A percentile compares a stretch with the other conserved stretches of the same genome.
Evolutionary conservation across 2,113 vertebrate genomes (phyloP).

Genomic region (Haemorhous mexicanus): DNA sequence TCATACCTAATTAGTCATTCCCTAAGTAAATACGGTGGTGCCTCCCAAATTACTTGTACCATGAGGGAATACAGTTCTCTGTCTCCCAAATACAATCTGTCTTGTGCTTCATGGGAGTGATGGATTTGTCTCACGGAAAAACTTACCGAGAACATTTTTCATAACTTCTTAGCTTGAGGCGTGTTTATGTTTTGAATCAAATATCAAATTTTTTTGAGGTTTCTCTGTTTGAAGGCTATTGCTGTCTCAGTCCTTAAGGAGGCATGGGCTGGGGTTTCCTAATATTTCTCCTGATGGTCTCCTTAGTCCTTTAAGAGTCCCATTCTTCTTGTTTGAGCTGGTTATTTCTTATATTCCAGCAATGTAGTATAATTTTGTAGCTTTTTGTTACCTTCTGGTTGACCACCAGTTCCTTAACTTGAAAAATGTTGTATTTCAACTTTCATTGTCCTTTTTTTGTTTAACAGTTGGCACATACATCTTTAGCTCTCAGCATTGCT

Average conservation of each 20-base stretch:
- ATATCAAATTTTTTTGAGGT: not conserved
- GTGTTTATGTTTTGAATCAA: slow-evolving; percentile 16
- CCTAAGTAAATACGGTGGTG: slow-evolving; percentile 6
- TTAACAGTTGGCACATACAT: not conserved
- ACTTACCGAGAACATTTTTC: slow-evolving; percentile 14
- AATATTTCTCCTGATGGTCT: not conserved
- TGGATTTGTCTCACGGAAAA: slow-evolving; percentile 1
- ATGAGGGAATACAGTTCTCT: not conserved
- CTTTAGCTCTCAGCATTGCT: not conserved
- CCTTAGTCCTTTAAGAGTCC: not conserved
- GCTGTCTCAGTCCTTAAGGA: not conserved
- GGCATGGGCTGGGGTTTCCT: not conserved
- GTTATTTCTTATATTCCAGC: not conserved
- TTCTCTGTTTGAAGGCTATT: not conserved
- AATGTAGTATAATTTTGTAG: not conserved
- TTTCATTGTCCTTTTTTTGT: not conserved
- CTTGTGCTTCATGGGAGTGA: not conserved
- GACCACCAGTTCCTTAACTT: not conserved
- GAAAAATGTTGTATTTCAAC: not conserved
- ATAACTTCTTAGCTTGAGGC: not conserved
- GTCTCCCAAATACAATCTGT: not conserved
- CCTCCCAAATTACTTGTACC: not conserved
- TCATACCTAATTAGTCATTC: slow-evolving; percentile 49
- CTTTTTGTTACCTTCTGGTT: not conserved
- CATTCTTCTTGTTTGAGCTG: not conserved